Conservation (phyloP, 2,113 vertebrate species). For the Zosterops hypoxanthus region DNA sequence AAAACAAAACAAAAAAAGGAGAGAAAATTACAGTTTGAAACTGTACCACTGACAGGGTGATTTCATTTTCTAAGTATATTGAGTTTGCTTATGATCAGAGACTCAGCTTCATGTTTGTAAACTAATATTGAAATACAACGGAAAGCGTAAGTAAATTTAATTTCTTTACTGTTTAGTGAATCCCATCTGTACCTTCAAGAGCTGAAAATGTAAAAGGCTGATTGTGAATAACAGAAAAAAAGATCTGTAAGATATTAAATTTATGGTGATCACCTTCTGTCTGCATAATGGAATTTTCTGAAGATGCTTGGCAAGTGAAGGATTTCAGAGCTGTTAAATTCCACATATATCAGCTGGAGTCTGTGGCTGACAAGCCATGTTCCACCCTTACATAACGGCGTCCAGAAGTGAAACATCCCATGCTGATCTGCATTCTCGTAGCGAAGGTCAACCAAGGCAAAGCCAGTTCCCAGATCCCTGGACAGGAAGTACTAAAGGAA, state of each 20-base stretch:
- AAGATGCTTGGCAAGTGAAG: not conserved
- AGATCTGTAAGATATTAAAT: not conserved
- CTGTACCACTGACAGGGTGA: rapidly evolving
- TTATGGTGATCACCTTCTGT: not conserved
- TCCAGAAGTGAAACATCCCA: not conserved
- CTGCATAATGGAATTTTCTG: not conserved
- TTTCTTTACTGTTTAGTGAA: not conserved
- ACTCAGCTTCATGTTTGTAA: not conserved
- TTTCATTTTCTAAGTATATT: not conserved
- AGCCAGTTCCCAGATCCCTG: not conserved
- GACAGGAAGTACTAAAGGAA: not conserved
- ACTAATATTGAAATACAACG: not conserved
- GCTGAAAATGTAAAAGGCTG: not conserved
- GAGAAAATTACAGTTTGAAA: not conserved
- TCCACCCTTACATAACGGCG: rapidly evolving
- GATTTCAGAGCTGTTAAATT: not conserved
- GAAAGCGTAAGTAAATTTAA: not conserved
- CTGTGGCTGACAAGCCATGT: not conserved
- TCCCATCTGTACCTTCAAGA: not conserved
- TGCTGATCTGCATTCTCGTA: not conserved
- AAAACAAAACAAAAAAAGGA: not conserved
- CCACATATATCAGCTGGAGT: not conserved
- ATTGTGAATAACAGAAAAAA: not conserved
- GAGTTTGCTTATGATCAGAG: not conserved
- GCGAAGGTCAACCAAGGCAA: constrained; percentile 1